Percentiles rank a stretch among this genome's conserved stretches.
These are phyloP conservation scores for Ruditapes philippinarum DNA, from an alignment of 1,140 invertebrate genomes.

Conservation along the genomic window DNA sequence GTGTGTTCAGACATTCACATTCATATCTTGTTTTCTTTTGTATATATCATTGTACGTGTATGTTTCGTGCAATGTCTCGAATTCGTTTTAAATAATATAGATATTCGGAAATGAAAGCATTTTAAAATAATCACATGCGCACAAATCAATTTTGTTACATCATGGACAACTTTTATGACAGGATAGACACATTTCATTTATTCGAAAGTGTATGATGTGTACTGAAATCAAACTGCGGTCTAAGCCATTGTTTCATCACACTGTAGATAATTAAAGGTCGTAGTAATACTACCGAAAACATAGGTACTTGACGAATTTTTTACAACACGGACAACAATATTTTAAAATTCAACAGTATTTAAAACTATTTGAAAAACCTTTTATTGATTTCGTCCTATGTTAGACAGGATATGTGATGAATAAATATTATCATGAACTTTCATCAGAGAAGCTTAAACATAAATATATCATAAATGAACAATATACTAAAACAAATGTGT, in stretches of 20 bases:
- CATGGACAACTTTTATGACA: conserved; percentile 24
- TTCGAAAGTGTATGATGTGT: too few relatives aligned
- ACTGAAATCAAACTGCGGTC: not conserved
- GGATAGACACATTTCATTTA: conserved; percentile 10
- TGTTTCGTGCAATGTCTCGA: conserved; percentile 12
- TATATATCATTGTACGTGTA: not conserved
- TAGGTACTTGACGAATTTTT: not conserved
- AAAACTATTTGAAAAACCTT: conserved; percentile 8
- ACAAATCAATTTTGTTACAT: conserved; percentile 30
- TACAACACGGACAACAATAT: conserved; percentile 17
- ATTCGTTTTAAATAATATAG: not conserved
- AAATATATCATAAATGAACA: too few relatives aligned
- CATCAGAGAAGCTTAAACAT: not conserved
- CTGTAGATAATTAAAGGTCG: conserved; percentile 23
- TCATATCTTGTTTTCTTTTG: conserved; percentile 33
- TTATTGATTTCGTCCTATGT: too few relatives aligned
- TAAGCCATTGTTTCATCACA: not conserved
- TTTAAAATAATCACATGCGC: conserved; percentile 17
- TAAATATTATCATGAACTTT: not conserved
- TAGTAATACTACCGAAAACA: conserved; percentile 21
- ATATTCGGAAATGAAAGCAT: not conserved
- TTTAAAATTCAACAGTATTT: conserved; percentile 17
- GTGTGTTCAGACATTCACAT: too few relatives aligned
- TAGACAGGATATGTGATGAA: conserved; percentile 17
- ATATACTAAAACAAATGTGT: not conserved